Conservation (phyloP, 2,888 invertebrate genomes). For the Drosophila quinaria region DNA sequence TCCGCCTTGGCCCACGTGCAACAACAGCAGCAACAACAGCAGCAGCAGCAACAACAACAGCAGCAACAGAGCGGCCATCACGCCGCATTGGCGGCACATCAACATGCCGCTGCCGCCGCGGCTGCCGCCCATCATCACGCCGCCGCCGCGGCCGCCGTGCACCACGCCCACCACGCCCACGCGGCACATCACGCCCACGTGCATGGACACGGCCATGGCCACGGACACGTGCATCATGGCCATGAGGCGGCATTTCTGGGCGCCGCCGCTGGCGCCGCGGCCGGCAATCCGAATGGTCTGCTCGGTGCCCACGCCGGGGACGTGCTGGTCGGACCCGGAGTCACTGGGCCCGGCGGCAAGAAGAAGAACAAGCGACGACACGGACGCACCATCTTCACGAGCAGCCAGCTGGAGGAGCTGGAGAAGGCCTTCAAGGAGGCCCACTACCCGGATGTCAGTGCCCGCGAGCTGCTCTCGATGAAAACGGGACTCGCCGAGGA, state of each 20-base stretch:
- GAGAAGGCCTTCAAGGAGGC: conserved; percentile 99
- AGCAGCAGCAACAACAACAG: conserved; percentile 45
- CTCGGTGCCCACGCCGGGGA: conserved; percentile 64
- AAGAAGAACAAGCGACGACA: conserved; percentile 98
- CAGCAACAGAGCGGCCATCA: conserved; percentile 54
- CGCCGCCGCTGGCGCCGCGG: conserved; percentile 55
- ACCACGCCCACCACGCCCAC: conserved; percentile 77
- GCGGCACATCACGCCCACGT: conserved; percentile 64
- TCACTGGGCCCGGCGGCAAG: conserved; percentile 87
- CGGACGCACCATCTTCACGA: conserved; percentile 99
- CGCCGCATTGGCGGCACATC: conserved; percentile 74
- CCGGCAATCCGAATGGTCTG: conserved; percentile 65
- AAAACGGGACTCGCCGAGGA: conserved; percentile 97
- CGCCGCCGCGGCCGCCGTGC: conserved; percentile 73
- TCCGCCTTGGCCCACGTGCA: conserved; percentile 66
- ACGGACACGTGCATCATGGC: conserved; percentile 68
- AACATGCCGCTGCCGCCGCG: conserved; percentile 75
- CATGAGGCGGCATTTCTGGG: conserved; percentile 72
- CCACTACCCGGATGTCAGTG: conserved; percentile 99
- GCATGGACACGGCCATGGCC: conserved; percentile 56
- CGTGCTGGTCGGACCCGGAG: conserved; percentile 65
- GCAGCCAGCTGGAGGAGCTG: conserved; percentile 99
- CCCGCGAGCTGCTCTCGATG: conserved; percentile 96
- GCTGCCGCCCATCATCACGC: conserved; percentile 76
- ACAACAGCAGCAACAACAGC: conserved; percentile 35